These are phyloP conservation scores for Urocolius indicus DNA, from an alignment of 2,113 vertebrate species.

Conservation along the genomic window DNA sequence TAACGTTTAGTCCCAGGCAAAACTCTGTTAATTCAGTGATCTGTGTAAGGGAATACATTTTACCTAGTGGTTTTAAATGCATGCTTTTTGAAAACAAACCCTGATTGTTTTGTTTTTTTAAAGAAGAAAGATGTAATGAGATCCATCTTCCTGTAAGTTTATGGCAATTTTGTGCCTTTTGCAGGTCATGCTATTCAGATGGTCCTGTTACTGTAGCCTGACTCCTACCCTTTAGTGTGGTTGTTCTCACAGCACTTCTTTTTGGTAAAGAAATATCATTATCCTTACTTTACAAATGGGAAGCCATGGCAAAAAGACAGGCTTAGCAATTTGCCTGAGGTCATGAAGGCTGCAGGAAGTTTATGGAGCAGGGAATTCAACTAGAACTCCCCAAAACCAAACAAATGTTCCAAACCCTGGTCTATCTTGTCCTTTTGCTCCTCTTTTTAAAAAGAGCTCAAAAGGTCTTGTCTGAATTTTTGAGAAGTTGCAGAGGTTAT, in stretches of 20 bases:
- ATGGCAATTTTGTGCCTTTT: background rate
- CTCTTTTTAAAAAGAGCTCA: background rate
- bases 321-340: constrained; percentile 27
- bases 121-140: background rate
- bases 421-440: background rate
- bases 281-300: constrained; percentile 7
- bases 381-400: background rate
- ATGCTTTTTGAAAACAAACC: background rate
- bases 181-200: background rate
- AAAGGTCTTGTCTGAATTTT: constrained; percentile 30
- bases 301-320: background rate
- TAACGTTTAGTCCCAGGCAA: background rate
- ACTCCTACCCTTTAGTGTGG: background rate
- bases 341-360: background rate
- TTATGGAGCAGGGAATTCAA: background rate
- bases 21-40: background rate
- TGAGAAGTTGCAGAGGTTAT: constrained; percentile 57
- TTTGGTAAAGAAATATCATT: constrained; percentile 20
- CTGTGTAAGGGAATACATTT: background rate
- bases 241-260: constrained; percentile 19
- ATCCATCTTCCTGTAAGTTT: background rate
- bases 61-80: background rate
- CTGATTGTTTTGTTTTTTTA: background rate
- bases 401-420: background rate
- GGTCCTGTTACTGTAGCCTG: background rate